phyloP scores from a whole-genome alignment of 2,888 invertebrate genomes.

The Drosophila pseudotalamancana region DNA sequence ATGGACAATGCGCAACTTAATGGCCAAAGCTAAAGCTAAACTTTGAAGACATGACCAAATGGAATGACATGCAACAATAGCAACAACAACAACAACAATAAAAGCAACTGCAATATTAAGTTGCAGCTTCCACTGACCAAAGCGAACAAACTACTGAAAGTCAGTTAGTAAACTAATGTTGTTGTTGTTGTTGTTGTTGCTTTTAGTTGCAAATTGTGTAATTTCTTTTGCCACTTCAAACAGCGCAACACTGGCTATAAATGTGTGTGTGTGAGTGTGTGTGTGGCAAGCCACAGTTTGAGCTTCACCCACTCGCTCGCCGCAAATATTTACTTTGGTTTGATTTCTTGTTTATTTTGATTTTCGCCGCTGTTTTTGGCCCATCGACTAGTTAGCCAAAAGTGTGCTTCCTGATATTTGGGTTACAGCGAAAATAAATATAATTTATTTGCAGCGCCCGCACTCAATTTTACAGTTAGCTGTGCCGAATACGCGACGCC shows the following conservation, averaged over 20 bases:
- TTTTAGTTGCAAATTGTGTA: constrained; percentile 44
- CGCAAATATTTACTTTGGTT: constrained; percentile 32
- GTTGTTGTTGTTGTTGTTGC: constrained; percentile 11
- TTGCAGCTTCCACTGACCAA: constrained; percentile 50
- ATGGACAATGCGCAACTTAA: constrained; percentile 8
- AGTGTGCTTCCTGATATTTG: constrained; percentile 27
- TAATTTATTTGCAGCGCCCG: constrained; percentile 43
- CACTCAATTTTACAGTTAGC: constrained; percentile 45
- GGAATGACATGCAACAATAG: constrained; percentile 39
- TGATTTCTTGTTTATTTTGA: constrained; percentile 28
- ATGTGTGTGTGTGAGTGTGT: constrained; percentile 7
- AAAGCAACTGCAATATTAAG: no score
- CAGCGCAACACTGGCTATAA: constrained; percentile 19
- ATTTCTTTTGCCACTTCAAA: constrained; percentile 46
- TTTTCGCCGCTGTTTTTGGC: neutral
- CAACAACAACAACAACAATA: constrained; percentile 17
- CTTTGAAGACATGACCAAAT: constrained; percentile 20
- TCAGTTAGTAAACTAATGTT: constrained; percentile 38
- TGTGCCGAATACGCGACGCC: constrained; percentile 65
- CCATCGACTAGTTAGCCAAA: constrained; percentile 16
- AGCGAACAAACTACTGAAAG: constrained; percentile 37
- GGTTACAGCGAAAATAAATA: constrained; percentile 20
- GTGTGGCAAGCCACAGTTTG: constrained; percentile 32
- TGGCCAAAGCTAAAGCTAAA: neutral
- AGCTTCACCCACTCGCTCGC: constrained; percentile 21